Percentiles rank a stretch among this genome's conserved stretches.
These are phyloP conservation scores for Littorina saxatilis DNA, from an alignment of 1,140 invertebrate genomes.

Conservation along the genomic window DNA sequence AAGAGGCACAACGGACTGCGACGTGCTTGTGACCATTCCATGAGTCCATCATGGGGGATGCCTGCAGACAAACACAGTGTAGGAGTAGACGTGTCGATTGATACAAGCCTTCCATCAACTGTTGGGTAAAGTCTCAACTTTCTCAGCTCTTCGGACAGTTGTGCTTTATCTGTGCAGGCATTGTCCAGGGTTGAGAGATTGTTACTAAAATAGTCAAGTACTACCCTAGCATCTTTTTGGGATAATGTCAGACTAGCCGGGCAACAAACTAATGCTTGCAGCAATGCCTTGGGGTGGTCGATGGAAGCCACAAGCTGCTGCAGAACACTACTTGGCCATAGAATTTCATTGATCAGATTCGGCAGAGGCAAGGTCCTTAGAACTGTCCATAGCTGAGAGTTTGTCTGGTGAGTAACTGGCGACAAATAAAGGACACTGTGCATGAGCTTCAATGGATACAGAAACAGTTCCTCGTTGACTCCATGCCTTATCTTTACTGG, in stretches of 20 bases:
- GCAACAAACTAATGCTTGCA: background rate
- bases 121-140: background rate
- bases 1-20: background rate
- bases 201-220: background rate
- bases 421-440: background rate
- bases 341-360: background rate
- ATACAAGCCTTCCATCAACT: background rate
- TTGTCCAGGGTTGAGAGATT: background rate
- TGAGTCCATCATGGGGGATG: background rate
- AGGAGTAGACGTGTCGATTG: background rate
- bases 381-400: background rate
- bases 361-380: background rate
- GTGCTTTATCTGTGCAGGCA: background rate
- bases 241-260: background rate
- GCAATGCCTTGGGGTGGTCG: background rate
- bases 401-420: background rate
- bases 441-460: background rate
- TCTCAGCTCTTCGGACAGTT: background rate
- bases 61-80: background rate
- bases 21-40: background rate
- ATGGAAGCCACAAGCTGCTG: background rate
- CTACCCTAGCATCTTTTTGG: background rate
- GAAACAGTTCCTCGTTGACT: background rate
- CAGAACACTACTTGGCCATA: background rate
- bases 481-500: background rate